These are phyloP conservation scores for Abscondita cerata DNA, from an alignment of 2,888 invertebrate species.

Conservation along the genomic window DNA sequence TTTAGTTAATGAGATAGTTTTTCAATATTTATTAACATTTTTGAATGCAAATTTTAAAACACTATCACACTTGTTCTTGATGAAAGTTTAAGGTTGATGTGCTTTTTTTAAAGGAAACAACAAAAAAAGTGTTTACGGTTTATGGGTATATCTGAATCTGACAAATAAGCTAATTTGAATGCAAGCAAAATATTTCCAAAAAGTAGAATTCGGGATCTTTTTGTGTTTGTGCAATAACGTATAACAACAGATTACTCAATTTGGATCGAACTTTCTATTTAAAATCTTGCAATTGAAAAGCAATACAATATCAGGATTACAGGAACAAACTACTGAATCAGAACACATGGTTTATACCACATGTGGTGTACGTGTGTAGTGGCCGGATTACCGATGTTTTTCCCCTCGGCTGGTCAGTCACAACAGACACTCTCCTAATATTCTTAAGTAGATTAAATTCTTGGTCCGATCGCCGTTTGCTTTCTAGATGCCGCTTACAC, in stretches of 20 bases:
- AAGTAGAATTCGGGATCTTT: too few species aligned
- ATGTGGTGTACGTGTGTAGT: slow-evolving; percentile 41
- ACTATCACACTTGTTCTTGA: too few species aligned
- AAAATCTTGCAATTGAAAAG: slow-evolving; percentile 11
- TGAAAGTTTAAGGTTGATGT: too few species aligned
- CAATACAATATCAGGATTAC: slow-evolving; percentile 28
- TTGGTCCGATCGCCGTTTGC: slow-evolving; percentile 43
- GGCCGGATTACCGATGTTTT: slow-evolving; percentile 53
- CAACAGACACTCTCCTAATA: slow-evolving; percentile 55
- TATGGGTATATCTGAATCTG: too few species aligned
- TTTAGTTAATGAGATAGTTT: too few species aligned
- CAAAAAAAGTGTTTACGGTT: too few species aligned
- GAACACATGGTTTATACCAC: slow-evolving; percentile 36
- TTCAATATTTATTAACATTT: too few species aligned
- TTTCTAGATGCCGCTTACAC: slow-evolving; percentile 39
- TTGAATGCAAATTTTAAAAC: too few species aligned
- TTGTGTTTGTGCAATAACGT: neutral
- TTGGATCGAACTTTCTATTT: neutral
- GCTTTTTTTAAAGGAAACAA: too few species aligned
- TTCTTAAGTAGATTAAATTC: slow-evolving; percentile 58
- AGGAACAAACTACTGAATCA: slow-evolving; percentile 25
- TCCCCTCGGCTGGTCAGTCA: slow-evolving; percentile 55
- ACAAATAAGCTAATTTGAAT: too few species aligned
- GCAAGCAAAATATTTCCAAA: too few species aligned
- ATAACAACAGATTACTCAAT: slow-evolving; percentile 9